Conservation (phyloP, 2,888 invertebrate species). For the Itoplectis maculator region DNA sequence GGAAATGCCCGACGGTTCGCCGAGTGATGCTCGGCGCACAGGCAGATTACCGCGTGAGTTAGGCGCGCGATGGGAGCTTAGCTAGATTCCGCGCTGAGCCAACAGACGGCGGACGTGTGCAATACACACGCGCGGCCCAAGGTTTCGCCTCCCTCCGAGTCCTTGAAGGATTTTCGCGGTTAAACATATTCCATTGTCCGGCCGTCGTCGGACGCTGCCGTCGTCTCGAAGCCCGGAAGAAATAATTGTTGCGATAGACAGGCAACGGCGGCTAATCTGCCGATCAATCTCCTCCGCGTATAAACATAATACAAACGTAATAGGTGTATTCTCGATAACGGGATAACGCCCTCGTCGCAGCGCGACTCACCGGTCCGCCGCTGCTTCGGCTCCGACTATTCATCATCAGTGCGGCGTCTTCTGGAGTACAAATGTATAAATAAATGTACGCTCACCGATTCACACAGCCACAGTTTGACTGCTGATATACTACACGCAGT, state of each 20-base stretch:
- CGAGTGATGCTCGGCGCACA: no score
- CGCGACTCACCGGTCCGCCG: slow-evolving; percentile 2
- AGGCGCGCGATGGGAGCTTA: slow-evolving; percentile 16
- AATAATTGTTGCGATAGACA: slow-evolving; percentile 47
- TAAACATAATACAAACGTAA: slow-evolving; percentile 13
- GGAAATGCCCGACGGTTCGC: neutral
- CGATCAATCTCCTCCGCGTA: slow-evolving; percentile 32
- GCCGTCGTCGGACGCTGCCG: slow-evolving; percentile 25
- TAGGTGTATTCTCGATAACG: slow-evolving; percentile 37
- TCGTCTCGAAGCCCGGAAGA: slow-evolving; percentile 50
- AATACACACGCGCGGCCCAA: slow-evolving; percentile 18
- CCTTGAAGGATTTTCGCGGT: slow-evolving; percentile 49
- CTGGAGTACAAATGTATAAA: neutral
- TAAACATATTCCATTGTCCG: slow-evolving; percentile 53
- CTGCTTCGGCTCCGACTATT: neutral
- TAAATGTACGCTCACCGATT: neutral
- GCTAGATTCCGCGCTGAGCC: neutral
- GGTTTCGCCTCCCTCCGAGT: neutral
- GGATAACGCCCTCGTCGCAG: slow-evolving; percentile 43
- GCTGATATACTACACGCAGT: neutral
- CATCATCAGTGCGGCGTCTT: neutral
- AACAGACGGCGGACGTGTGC: slow-evolving; percentile 3
- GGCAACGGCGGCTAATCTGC: slow-evolving; percentile 53
- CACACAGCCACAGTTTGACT: no score
- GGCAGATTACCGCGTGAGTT: slow-evolving; percentile 23